Evolutionary conservation across 2,888 invertebrate genomes (phyloP), one percentile per base, ranked within the genome.

Genomic region (Tinea pellionella): DNA sequence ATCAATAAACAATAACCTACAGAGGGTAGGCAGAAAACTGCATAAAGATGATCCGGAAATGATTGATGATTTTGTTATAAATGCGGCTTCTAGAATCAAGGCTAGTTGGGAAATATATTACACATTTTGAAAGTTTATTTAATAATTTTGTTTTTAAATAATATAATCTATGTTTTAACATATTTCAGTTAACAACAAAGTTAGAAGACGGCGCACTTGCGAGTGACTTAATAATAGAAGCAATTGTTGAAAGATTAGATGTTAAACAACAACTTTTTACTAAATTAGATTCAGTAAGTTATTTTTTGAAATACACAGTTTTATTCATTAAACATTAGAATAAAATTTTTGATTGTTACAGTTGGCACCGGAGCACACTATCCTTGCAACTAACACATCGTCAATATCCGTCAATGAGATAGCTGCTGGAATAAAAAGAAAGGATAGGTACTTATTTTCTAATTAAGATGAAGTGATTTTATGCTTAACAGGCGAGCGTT

Each of bases 321-420:
- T 24, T 24, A 6, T 24, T 24, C 6, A 24, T 24, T 24, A 6
- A 6, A 24, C 2, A 2, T 24, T 24, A 3, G 24, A 3, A 6
- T 24, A 24, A 24, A 2, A 24, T 24, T 24, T 24, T 3, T 24
- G 6, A 24, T 24, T 24, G 24, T 24, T 24, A 3, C 24, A 93
- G 91, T 75, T 90, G 51, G 91, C 92, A 0, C 92, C 93, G 0
- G 73, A 82, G 37, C 90, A 93, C 66, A 92, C 96, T 1, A 92
- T 97, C 64, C 92, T 97, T 72, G 93, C 95, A 0, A 93, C 94
- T 6, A 97, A 97, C 75, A 97, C 97, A 0, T 96, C 96, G 1
- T 96, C 96, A 0, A 89, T 97, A 58, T 91, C 94, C 0, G 93
- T 97, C 64, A 89, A 89, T 61, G 95, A 95, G 68, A 96, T 97